phyloP scores from a whole-genome alignment of 2,888 invertebrate species.

The Zaprionus bogoriensis region DNA sequence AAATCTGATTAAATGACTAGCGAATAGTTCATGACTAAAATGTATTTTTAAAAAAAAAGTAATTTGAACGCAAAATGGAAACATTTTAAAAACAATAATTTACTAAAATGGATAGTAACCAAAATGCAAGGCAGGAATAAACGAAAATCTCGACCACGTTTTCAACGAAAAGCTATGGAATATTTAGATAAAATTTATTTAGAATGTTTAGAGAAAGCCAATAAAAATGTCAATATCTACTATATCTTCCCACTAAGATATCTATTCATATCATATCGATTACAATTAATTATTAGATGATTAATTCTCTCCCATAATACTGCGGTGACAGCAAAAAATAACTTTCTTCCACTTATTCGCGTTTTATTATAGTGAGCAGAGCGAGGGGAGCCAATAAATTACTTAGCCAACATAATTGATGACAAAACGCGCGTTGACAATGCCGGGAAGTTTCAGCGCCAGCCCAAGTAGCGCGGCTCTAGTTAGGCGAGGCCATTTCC shows the following conservation, averaged over 20 bases:
- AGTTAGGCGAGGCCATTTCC: not conserved
- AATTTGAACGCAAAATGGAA: no score
- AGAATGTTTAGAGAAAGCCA: no score
- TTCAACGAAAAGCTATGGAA: no score
- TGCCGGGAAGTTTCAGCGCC: not conserved
- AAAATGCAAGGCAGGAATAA: no score
- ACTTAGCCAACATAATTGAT: slow-evolving; percentile 7
- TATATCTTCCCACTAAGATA: not conserved
- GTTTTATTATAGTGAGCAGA: not conserved
- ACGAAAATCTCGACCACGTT: no score
- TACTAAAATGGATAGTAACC: no score
- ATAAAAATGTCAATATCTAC: no score
- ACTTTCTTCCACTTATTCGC: not conserved
- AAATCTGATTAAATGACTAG: no score
- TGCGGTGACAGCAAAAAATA: not conserved
- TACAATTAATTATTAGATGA: not conserved
- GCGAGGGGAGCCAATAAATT: not conserved
- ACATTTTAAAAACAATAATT: no score
- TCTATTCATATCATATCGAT: not conserved
- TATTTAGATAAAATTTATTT: no score
- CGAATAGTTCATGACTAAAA: no score
- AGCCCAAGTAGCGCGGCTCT: not conserved
- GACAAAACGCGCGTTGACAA: not conserved
- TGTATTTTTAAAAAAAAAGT: no score
- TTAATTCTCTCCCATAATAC: not conserved